Conservation (phyloP, 1,140 invertebrate genomes). For the Aphaenogaster ashmeadi region DNA sequence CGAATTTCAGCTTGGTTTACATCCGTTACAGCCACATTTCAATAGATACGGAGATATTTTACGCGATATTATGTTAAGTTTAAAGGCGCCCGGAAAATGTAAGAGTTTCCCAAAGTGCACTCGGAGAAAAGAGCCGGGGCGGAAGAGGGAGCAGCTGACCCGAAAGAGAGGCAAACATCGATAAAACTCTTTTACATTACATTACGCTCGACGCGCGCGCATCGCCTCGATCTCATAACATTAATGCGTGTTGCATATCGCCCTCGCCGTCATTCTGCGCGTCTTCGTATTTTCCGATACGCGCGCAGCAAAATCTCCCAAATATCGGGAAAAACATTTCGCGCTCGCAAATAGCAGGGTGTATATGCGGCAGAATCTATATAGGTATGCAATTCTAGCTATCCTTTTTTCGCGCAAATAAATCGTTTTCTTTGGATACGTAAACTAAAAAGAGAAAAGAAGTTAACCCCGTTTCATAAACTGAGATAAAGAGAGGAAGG, state of each 20-base stretch:
- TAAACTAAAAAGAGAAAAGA: background rate
- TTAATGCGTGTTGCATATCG: constrained; percentile 68
- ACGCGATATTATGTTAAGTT: constrained; percentile 66
- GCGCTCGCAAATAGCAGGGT: constrained; percentile 13
- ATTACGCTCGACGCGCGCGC: constrained; percentile 66
- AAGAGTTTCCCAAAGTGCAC: constrained; percentile 56
- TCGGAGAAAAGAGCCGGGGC: constrained; percentile 14
- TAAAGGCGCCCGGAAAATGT: constrained; percentile 45
- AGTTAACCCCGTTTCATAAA: background rate
- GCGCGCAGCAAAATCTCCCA: constrained; percentile 30
- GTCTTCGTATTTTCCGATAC: constrained; percentile 57
- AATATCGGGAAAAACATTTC: constrained; percentile 59
- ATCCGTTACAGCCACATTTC: background rate
- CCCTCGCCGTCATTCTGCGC: constrained; percentile 22
- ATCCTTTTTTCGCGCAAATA: background rate
- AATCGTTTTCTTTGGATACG: background rate
- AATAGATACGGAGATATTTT: constrained; percentile 56
- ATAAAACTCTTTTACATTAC: constrained; percentile 76
- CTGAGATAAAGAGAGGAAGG: background rate
- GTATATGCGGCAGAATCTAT: background rate
- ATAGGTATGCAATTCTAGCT: background rate
- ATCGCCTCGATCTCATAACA: constrained; percentile 74
- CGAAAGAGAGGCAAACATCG: constrained; percentile 67
- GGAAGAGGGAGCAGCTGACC: constrained; percentile 61
- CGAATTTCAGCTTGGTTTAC: constrained; percentile 37